Evolutionary conservation across 2,113 vertebrate genomes (phyloP).

Genomic region (Heterochromis multidens): DNA sequence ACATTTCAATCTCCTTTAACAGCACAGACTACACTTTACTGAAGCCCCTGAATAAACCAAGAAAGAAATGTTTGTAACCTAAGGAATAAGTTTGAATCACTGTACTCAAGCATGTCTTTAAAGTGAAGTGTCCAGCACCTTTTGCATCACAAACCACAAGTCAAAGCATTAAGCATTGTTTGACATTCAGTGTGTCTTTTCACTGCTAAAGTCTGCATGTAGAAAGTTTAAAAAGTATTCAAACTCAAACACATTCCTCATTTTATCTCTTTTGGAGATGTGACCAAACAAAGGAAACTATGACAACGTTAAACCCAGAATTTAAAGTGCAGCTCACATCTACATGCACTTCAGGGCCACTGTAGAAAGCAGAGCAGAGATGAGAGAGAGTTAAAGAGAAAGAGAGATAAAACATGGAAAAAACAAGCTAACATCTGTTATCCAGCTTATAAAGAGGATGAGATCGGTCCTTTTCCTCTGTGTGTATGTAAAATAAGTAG

Average conservation of each 20-base stretch:
- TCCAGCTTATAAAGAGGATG: constrained; percentile 32
- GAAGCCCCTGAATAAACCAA: not conserved
- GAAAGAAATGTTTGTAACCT: not conserved
- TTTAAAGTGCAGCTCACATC: not conserved
- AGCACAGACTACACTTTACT: not conserved
- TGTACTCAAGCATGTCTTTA: not conserved
- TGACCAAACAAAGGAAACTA: not conserved
- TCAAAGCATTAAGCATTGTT: not conserved
- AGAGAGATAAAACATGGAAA: not conserved
- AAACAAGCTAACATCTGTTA: constrained; percentile 48
- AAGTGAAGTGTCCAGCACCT: not conserved
- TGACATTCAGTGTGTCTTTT: not conserved
- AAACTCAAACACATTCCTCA: not conserved
- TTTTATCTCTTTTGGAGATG: not conserved
- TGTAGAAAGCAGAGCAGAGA: not conserved
- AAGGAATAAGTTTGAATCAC: not conserved
- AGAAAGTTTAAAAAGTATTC: not conserved
- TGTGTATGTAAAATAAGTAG: constrained; percentile 37
- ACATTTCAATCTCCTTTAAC: not conserved
- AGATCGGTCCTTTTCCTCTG: constrained; percentile 7
- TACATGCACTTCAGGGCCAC: not conserved
- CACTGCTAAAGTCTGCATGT: not conserved
- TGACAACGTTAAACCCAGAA: not conserved
- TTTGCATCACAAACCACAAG: not conserved
- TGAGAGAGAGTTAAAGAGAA: not conserved